These are phyloP conservation scores for Helicolenus hilgendorfi DNA, from an alignment of 2,797 vertebrate species.

Conservation along the genomic window DNA sequence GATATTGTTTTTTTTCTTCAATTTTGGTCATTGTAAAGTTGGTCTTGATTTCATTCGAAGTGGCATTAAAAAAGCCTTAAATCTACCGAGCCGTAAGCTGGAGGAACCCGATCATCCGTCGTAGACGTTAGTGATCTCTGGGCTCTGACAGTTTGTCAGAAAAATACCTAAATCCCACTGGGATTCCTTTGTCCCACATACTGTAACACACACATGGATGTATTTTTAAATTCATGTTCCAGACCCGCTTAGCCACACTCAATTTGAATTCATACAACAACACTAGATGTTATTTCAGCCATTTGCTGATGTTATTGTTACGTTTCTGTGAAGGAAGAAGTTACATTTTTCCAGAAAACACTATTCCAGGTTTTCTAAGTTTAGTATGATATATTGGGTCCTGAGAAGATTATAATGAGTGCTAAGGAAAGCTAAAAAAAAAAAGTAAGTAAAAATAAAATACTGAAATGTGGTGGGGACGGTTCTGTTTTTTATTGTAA, in stretches of 20 bases:
- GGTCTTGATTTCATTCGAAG: neutral
- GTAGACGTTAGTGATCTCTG: neutral
- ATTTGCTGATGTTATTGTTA: slow-evolving; percentile 30
- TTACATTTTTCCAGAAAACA: neutral
- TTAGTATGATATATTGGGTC: neutral
- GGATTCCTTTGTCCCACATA: neutral
- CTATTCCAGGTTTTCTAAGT: neutral
- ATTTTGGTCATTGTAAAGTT: neutral
- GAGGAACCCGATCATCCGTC: neutral
- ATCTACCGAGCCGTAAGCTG: neutral
- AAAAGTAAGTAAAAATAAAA: neutral
- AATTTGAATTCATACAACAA: slow-evolving; percentile 2
- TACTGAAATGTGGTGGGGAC: neutral
- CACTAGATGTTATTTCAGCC: slow-evolving; percentile 30
- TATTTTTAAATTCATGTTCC: slow-evolving; percentile 11
- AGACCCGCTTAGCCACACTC: neutral
- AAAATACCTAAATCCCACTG: neutral
- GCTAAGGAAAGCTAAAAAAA: neutral
- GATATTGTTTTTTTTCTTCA: neutral
- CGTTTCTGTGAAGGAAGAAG: neutral
- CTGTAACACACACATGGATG: neutral
- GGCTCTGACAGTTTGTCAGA: neutral
- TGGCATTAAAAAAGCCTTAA: neutral
- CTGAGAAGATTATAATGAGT: neutral
- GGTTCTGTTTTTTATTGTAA: neutral